Evolutionary conservation across 2,797 vertebrate genomes (phyloP).

Genomic region (Buphagus erythrorhynchus): DNA sequence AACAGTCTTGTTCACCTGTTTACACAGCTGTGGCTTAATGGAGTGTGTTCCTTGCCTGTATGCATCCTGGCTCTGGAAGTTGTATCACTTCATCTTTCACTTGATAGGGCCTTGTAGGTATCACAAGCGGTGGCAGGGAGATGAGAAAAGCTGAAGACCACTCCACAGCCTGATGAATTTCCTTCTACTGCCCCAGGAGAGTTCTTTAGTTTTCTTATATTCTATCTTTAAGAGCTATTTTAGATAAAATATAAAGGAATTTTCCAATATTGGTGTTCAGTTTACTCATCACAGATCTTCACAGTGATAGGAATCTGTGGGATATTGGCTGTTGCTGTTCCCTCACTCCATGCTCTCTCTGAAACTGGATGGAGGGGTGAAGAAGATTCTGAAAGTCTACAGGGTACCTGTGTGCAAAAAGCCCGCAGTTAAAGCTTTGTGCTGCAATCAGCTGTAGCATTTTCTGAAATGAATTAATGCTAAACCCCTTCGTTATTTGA

Average conservation of each 20-base stretch:
- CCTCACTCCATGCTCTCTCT: background rate
- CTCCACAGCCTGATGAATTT: background rate
- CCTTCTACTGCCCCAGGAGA: background rate
- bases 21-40: background rate
- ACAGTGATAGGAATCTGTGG: background rate
- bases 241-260: background rate
- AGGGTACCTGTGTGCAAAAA: background rate
- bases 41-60: background rate
- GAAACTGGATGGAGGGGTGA: background rate
- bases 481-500: background rate
- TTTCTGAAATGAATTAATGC: background rate
- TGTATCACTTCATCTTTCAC: background rate
- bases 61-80: background rate
- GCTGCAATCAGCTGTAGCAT: background rate
- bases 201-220: background rate
- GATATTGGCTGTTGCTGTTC: background rate
- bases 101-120: background rate
- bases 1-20: background rate
- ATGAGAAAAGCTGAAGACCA: background rate
- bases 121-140: background rate
- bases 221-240: background rate
- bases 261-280: background rate
- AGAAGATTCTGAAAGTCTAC: background rate
- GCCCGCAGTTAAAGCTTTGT: background rate
- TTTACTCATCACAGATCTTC: background rate